A percentile compares a stretch with the other conserved stretches of the same genome.
Evolutionary conservation across 2,113 vertebrate genomes (phyloP).

Genomic region (Pseudorhombus dupliciocellatus): DNA sequence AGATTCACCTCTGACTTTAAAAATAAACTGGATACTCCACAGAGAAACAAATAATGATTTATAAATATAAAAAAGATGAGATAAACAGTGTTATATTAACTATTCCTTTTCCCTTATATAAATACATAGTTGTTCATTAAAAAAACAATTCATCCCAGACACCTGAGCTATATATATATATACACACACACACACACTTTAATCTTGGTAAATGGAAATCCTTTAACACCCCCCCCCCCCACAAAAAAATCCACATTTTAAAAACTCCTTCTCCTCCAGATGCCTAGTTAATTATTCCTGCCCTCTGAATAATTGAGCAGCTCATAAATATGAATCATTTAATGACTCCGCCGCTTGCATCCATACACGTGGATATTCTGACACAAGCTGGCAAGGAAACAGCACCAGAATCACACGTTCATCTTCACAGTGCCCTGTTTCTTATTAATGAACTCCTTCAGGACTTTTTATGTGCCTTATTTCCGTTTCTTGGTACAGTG

Average conservation of each 20-base stretch:
- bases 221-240: not conserved
- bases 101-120: not conserved
- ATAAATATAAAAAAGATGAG: not conserved
- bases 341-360: slow-evolving; percentile 38
- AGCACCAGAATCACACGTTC: slow-evolving; percentile 33
- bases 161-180: not conserved
- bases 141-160: slow-evolving; percentile 16
- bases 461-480: slow-evolving; percentile 13
- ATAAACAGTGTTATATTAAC: not conserved
- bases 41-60: too few species aligned
- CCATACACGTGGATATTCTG: slow-evolving; percentile 21
- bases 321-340: slow-evolving; percentile 73
- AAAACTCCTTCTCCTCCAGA: slow-evolving; percentile 56
- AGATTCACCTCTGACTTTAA: too few species aligned
- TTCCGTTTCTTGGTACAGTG: not conserved
- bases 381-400: slow-evolving; percentile 29
- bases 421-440: slow-evolving; percentile 21
- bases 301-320: slow-evolving; percentile 75
- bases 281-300: slow-evolving; percentile 70
- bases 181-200: too few species aligned
- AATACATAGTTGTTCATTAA: slow-evolving; percentile 14
- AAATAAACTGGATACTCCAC: too few species aligned
- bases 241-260: slow-evolving; percentile 33
- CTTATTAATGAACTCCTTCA: slow-evolving; percentile 51
- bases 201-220: slow-evolving; percentile 23